Evolutionary conservation across 2,888 invertebrate species (phyloP), one percentile per base, ranked within the genome.

Genomic region (Erebia palarica): DNA sequence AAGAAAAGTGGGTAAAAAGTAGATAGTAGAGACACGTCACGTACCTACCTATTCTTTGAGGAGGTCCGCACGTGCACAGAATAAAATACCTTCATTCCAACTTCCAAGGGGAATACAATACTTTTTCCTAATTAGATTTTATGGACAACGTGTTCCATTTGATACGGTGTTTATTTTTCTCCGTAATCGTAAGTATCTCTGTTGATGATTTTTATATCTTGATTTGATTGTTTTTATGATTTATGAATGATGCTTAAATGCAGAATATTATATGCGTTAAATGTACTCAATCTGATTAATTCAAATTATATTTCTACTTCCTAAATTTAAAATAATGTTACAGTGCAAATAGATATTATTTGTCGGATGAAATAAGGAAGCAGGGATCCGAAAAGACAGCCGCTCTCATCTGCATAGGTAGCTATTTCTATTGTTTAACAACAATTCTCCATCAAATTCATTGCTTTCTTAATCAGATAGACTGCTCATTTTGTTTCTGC

Each of bases 61-160:
- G 90, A 89, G 91, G 90, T 90, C 91, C 75, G 80, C 78, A 84
- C 90, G 89, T 88, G 88, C 72, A 77, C 71, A 72, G 90, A 88
- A 90, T 91, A 84, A 75, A 53, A 75, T 75, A 76, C 21, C 55
- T 73, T 51, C 60, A 36, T 71, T 51, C 36, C 53, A 65, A n/a
- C 55, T 73, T 49, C 44, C 65, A 57, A 16, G 36, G 44, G 47
- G 27, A 27, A 57, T 21, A 58, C 13, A 21, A 61, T 51, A 63
- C 14, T 42, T 49, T 42, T 57, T 68, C 18, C 42, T 53, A 44
- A 68, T 55, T 42, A 53, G 21, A 53, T 61, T 55, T 55, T 51
- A 61, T 51, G 59, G 10, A 14, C 36, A 61, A 68, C 53, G 49
- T 53, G 68, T 49, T 36, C 51, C 14, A 51, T n/a, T 51, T 51